phyloP scores from a whole-genome alignment of 2,888 invertebrate genomes.

The Abscondita cerata region DNA sequence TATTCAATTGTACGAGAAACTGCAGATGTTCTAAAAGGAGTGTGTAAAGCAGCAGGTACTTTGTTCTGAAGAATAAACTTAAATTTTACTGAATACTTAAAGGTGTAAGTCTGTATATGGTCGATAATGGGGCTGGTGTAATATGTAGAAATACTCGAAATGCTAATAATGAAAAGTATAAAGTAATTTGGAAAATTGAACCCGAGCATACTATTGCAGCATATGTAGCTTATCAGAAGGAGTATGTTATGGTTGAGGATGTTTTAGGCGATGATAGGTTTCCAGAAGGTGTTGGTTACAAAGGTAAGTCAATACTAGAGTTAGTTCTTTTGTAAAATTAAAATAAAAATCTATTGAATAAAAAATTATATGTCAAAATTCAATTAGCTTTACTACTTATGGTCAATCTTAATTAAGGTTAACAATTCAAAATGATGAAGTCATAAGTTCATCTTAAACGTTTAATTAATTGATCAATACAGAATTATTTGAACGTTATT shows the following conservation, averaged over 20 bases:
- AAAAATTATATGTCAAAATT: too few relatives aligned
- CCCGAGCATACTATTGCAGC: conserved; percentile 64
- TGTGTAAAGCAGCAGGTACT: conserved; percentile 64
- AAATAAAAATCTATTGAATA: too few relatives aligned
- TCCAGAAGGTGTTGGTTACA: conserved; percentile 64
- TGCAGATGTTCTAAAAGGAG: conserved; percentile 63
- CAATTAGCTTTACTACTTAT: too few relatives aligned
- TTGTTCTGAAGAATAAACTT: background rate
- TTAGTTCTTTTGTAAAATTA: too few relatives aligned
- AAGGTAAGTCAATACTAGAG: conserved; percentile 57
- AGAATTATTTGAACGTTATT: too few relatives aligned
- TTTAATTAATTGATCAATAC: too few relatives aligned
- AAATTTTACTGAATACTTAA: conserved; percentile 36
- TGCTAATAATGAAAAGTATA: conserved; percentile 61
- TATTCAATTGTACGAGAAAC: conserved; percentile 65
- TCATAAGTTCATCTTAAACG: too few relatives aligned
- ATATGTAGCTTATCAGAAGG: conserved; percentile 65
- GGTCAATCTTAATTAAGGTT: too few relatives aligned
- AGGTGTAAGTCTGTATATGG: conserved; percentile 66
- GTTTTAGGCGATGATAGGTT: conserved; percentile 65
- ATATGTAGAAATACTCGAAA: conserved; percentile 63
- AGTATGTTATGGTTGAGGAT: conserved; percentile 64
- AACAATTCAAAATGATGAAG: too few relatives aligned
- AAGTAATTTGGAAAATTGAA: conserved; percentile 66
- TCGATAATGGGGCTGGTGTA: conserved; percentile 62